phyloP scores from a whole-genome alignment of 2,113 vertebrate genomes.

The Cryptotis parvus region DNA sequence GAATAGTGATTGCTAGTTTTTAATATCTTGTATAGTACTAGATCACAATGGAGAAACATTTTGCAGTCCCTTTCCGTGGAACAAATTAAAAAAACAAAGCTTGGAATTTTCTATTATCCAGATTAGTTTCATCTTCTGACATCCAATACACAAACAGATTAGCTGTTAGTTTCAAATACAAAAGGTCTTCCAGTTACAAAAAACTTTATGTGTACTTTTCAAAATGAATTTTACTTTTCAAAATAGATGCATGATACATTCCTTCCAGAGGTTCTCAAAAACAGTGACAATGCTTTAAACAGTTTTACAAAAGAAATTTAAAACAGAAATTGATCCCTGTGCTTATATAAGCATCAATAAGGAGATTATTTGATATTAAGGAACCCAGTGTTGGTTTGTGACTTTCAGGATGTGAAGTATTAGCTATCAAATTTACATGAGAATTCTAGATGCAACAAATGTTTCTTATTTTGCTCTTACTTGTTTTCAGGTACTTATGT shows the following conservation, averaged over 20 bases:
- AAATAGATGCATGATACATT: not conserved
- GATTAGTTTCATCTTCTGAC: not conserved
- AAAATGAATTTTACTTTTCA: not conserved
- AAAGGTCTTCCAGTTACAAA: not conserved
- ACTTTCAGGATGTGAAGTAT: constrained; percentile 46
- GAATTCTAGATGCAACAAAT: too few relatives aligned
- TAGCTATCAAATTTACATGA: constrained; percentile 1
- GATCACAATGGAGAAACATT: not conserved
- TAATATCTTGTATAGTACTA: not conserved
- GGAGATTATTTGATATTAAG: not conserved
- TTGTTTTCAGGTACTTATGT: constrained; percentile 40
- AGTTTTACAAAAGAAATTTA: too few relatives aligned
- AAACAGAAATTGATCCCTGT: not conserved
- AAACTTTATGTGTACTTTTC: not conserved
- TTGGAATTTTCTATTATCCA: not conserved
- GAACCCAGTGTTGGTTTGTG: not conserved
- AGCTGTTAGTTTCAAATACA: not conserved
- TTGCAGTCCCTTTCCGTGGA: not conserved
- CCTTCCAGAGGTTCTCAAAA: not conserved
- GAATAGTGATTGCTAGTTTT: not conserved
- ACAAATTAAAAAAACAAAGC: not conserved
- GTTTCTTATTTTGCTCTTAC: too few relatives aligned
- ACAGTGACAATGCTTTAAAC: too few relatives aligned
- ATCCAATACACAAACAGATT: constrained; percentile 21
- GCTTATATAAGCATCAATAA: constrained; percentile 15